Evolutionary conservation across 2,113 vertebrate genomes (phyloP).

Genomic region (Hippocampus zosterae): DNA sequence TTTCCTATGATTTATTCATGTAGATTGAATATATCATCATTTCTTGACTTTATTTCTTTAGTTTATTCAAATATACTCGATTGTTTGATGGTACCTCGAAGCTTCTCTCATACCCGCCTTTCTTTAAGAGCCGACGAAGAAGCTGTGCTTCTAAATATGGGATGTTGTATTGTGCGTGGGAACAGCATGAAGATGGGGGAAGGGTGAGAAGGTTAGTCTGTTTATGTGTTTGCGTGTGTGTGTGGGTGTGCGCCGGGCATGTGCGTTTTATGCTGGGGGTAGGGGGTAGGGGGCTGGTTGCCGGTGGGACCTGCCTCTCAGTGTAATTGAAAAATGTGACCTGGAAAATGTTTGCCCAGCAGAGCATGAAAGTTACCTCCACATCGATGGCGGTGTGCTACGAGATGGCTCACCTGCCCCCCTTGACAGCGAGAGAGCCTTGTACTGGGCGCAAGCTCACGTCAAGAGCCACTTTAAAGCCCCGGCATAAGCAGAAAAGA

Average conservation of each 20-base stretch:
- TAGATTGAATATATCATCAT: neutral
- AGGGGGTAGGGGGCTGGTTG: conserved; percentile 26
- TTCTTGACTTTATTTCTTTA: neutral
- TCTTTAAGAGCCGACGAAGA: conserved; percentile 23
- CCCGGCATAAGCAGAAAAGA: conserved; percentile 50
- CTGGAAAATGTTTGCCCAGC: conserved; percentile 80
- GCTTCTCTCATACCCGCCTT: neutral
- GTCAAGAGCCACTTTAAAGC: conserved; percentile 73
- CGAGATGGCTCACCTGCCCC: conserved; percentile 67
- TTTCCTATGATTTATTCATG: too few species aligned
- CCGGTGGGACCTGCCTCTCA: conserved; percentile 70
- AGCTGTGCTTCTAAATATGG: conserved; percentile 37
- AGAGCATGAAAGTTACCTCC: conserved; percentile 81
- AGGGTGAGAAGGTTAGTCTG: conserved; percentile 12
- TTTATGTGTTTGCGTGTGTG: neutral
- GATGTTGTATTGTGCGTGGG: neutral
- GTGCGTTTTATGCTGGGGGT: conserved; percentile 34
- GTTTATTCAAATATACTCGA: neutral
- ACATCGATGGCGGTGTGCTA: conserved; percentile 54
- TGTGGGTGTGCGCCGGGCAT: neutral
- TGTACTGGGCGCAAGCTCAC: conserved; percentile 54
- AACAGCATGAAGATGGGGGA: conserved; percentile 6
- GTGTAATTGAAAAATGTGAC: conserved; percentile 83
- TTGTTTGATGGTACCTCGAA: too few species aligned
- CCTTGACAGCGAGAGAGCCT: conserved; percentile 63